Percentiles rank a stretch among this genome's conserved stretches.
These are phyloP conservation scores for Drosophila ezoana DNA, from an alignment of 2,888 invertebrate genomes.

Conservation along the genomic window DNA sequence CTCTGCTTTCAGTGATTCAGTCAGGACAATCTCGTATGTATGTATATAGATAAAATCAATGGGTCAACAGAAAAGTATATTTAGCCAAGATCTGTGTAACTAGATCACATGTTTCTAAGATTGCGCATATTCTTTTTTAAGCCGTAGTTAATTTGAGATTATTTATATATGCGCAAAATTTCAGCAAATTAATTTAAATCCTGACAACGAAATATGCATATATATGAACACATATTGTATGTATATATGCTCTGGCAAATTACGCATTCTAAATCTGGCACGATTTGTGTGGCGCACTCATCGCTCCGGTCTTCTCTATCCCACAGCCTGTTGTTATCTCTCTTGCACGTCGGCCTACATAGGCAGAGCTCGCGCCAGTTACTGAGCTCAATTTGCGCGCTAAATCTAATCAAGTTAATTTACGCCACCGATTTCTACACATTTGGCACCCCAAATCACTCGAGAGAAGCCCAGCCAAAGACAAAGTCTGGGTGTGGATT, in stretches of 20 bases:
- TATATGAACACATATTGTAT: background rate
- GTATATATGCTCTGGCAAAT: conserved; percentile 31
- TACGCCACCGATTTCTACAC: conserved; percentile 58
- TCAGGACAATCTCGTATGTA: too few relatives aligned
- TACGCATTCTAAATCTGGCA: conserved; percentile 47
- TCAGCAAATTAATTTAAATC: conserved; percentile 31
- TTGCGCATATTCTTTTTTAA: conserved; percentile 27
- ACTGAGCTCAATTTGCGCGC: conserved; percentile 60
- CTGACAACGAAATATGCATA: conserved; percentile 19
- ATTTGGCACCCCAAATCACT: conserved; percentile 42
- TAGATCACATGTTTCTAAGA: conserved; percentile 6
- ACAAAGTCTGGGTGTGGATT: conserved; percentile 36
- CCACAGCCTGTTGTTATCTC: background rate
- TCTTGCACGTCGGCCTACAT: conserved; percentile 24
- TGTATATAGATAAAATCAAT: too few relatives aligned
- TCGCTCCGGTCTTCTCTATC: background rate
- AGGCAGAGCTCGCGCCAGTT: conserved; percentile 23
- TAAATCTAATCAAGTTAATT: conserved; percentile 81
- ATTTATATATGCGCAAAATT: conserved; percentile 6
- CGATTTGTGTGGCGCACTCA: conserved; percentile 7
- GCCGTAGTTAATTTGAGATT: conserved; percentile 6
- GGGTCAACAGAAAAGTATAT: too few relatives aligned
- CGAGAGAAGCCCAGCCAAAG: conserved; percentile 32
- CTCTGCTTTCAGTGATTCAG: too few relatives aligned
- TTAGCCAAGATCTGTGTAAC: background rate